Percentiles rank a stretch among this genome's conserved stretches.
Evolutionary conservation across 2,888 invertebrate genomes (phyloP).

Genomic region (Athalia rosae): DNA sequence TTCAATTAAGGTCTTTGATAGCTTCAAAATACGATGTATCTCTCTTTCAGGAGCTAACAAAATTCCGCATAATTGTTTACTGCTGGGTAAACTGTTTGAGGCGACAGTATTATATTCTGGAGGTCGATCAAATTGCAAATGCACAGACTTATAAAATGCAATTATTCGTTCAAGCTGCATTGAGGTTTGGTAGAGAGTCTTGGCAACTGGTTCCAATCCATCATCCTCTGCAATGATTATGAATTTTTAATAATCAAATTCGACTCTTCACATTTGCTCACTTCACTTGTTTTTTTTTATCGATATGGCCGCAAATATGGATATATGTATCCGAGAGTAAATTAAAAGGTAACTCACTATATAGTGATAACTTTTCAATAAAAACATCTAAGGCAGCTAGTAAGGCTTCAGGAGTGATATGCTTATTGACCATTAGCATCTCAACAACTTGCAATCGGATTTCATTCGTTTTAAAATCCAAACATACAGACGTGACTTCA

Average conservation of each 20-base stretch:
- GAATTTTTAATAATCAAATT: background rate
- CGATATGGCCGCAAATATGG: background rate
- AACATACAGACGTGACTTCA: slow-evolving; percentile 77
- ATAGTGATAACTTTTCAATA: slow-evolving; percentile 65
- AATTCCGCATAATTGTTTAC: slow-evolving; percentile 57
- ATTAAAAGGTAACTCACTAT: slow-evolving; percentile 54
- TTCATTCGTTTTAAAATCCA: slow-evolving; percentile 83
- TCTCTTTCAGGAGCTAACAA: slow-evolving; percentile 70
- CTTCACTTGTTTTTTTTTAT: slow-evolving; percentile 1
- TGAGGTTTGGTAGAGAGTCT: slow-evolving; percentile 60
- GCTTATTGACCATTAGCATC: slow-evolving; percentile 80
- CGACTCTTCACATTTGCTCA: background rate
- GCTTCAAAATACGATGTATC: slow-evolving; percentile 68
- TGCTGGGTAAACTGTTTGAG: slow-evolving; percentile 55
- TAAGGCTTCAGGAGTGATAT: slow-evolving; percentile 79
- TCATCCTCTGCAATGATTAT: slow-evolving; percentile 56
- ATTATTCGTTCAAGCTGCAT: slow-evolving; percentile 62
- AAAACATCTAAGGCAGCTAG: slow-evolving; percentile 75
- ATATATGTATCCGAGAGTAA: background rate
- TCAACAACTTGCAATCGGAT: slow-evolving; percentile 84
- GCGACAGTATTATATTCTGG: slow-evolving; percentile 64
- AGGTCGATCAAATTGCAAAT: slow-evolving; percentile 61
- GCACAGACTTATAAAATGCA: slow-evolving; percentile 66
- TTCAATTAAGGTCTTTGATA: slow-evolving; percentile 62
- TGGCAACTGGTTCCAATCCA: slow-evolving; percentile 61